phyloP scores from a whole-genome alignment of 2,113 vertebrate genomes.

The Alectura lathami region DNA sequence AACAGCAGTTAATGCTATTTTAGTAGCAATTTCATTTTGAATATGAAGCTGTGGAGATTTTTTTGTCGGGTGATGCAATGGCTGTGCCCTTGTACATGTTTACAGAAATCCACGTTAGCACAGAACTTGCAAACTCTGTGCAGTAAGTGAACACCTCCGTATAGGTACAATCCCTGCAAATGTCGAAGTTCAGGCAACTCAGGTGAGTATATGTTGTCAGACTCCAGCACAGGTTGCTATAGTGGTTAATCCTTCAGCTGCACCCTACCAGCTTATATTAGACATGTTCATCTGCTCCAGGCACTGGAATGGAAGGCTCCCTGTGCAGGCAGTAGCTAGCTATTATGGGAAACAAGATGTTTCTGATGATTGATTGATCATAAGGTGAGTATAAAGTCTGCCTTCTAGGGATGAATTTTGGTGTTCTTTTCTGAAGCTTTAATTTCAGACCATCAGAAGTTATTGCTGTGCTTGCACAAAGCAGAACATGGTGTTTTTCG shows the following conservation, averaged over 20 bases:
- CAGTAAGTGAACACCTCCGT: background rate
- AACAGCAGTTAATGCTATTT: background rate
- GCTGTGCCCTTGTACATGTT: background rate
- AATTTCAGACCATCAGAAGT: background rate
- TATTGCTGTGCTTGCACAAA: background rate
- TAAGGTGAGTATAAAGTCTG: background rate
- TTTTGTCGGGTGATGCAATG: background rate
- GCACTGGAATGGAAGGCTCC: slow-evolving; percentile 34
- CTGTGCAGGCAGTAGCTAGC: slow-evolving; percentile 49
- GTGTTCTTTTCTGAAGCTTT: background rate
- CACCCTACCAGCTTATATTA: slow-evolving; percentile 37
- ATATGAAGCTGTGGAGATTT: background rate
- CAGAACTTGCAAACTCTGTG: background rate
- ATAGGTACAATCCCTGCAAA: slow-evolving; percentile 49
- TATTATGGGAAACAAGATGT: slow-evolving; percentile 9
- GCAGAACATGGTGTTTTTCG: background rate
- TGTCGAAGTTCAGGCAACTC: slow-evolving; percentile 46
- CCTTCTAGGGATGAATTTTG: background rate
- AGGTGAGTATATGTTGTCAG: slow-evolving; percentile 38
- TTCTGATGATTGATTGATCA: slow-evolving; percentile 24
- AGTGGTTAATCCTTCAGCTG: slow-evolving; percentile 71
- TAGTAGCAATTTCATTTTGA: background rate
- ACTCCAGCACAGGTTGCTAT: slow-evolving; percentile 71
- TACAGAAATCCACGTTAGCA: background rate
- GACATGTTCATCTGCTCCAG: slow-evolving; percentile 41